phyloP scores from a whole-genome alignment of 1,140 invertebrate genomes.

The Drosophila seguyi region DNA sequence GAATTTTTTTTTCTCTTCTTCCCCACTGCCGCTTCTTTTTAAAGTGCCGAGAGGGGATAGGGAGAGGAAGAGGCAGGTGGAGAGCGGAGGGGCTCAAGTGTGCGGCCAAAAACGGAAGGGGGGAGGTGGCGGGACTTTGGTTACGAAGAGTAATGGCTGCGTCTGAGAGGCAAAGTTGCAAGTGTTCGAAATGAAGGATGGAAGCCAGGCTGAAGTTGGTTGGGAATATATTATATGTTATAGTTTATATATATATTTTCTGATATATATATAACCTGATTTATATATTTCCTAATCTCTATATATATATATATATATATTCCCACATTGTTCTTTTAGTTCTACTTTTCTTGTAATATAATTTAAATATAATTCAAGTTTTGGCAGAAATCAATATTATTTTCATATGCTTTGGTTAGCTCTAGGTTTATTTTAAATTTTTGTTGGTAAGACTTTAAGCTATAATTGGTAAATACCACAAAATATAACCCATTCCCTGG shows the following conservation, averaged over 20 bases:
- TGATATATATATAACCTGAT: neutral
- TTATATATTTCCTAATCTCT: neutral
- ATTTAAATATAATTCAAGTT: neutral
- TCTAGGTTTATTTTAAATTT: neutral
- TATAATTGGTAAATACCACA: neutral
- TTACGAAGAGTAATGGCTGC: slow-evolving; percentile 48
- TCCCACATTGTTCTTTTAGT: no score
- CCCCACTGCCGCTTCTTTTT: slow-evolving; percentile 39
- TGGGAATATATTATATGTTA: neutral
- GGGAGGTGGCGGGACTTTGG: neutral
- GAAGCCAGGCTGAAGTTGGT: neutral
- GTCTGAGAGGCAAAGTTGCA: slow-evolving; percentile 45
- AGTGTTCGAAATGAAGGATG: slow-evolving; percentile 30
- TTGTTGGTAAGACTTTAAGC: neutral
- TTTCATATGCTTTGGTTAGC: neutral
- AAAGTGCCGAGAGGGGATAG: slow-evolving; percentile 41
- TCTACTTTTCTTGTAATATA: no score
- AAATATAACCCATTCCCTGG: slow-evolving; percentile 17
- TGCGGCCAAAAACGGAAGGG: neutral
- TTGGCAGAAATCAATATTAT: neutral
- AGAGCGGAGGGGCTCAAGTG: slow-evolving; percentile 29
- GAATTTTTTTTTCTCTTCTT: slow-evolving; percentile 48
- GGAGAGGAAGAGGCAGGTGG: neutral
- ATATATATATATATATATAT: neutral
- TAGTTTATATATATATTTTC: neutral